Evolutionary conservation across 1,140 invertebrate genomes (phyloP), one percentile per base, ranked within the genome.

Genomic region (Aphelinus certus): DNA sequence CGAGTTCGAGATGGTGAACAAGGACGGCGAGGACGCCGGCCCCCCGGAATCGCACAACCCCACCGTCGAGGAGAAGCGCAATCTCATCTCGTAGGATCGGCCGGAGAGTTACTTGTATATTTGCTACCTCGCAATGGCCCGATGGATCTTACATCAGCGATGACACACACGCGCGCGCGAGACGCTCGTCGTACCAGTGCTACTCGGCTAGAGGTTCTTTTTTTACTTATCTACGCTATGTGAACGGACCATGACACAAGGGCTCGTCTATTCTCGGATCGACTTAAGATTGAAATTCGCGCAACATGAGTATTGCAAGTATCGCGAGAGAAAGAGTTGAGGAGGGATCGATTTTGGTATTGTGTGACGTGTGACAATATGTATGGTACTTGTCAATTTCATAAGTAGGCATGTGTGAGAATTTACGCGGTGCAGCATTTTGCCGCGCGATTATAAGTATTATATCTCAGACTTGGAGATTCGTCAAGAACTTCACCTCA

Each of bases 21-120:
- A 47, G 3, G 69, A 71, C 1, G 6, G 42, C 7, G 57, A 60
- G 7, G 58, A 71, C 7, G 66, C 56, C 2, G 7, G 9, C 6
- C 3, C n/a, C n/a, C 45, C 60, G 9, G 55, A 69, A 5, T 47
- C 66, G 1, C 57, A 61, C 46, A 61, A 61, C 42, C 49, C 7
- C 3, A 56, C 60, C 3, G 60, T 48, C 2, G 70, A 72, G 10
- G 70, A 72, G 26, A 72, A 72, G 43, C 70, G 70, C 7, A 72
- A 72, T 64, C 70, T 72, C 62, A 72, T 72, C 4, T 64, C 69
- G 26, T 26, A 26, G 26, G 26, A 26, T 26, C 26, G 26, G 26
- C 26, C 26, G 26, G 26, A 58, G 58, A n/a, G 66, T 47, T 56
- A 48, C 66, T 46, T 68, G 42, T 58, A 58, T 43, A 26, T 26